Base-by-base conservation (phyloP, 2,113 vertebrate species). In the Rhea americana region DNA sequence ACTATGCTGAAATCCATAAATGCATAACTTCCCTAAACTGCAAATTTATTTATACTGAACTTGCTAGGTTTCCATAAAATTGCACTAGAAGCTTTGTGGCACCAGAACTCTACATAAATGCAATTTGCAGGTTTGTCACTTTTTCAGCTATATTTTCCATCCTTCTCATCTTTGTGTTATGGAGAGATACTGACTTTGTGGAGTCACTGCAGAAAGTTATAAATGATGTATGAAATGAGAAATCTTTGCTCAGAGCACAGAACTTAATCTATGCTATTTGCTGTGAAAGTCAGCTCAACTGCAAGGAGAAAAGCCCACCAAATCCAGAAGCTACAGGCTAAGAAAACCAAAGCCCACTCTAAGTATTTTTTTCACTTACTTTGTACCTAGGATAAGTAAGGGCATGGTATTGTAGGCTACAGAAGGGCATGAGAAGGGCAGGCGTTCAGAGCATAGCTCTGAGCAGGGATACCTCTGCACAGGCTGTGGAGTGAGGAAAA, bases 221-320 rank as follows among this genome's bases (percentile, higher is more conserved):
- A 96, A 96, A 96, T 96, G 96, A 96, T 96, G 95, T 96, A 96
- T 96, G 95, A 96, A 96, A 96, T 96, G 93, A 96, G 92, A 96
- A 96, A 96, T 95, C 92, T 86, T 87, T 94, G 92, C 94, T 95
- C 84, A 62, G 95, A 91, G 91, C 89, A 72, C 82, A 92, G 93
- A 91, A 85, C 87, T 90, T 94, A 95, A 95, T 95, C 93, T 96
- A 79, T 89, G 88, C 86, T 93, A 89, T 96, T 96, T 95, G 93
- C 92, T 94, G 72, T 78, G 87, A 75, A 91, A 95, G 84, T 95
- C 94, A 93, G 91, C 91, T 95, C 75, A 76, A 21, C 85, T 82
- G 71, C 77, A 89, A 73, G 78, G 78, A 89, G 90, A 91, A 95
- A 94, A 95, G 65, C 79, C 82, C 79, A 91, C 75, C 85, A 91